Evolutionary conservation across 2,797 vertebrate genomes (phyloP), one percentile per base, ranked within the genome.

Genomic region (Lacerta bilineata): DNA sequence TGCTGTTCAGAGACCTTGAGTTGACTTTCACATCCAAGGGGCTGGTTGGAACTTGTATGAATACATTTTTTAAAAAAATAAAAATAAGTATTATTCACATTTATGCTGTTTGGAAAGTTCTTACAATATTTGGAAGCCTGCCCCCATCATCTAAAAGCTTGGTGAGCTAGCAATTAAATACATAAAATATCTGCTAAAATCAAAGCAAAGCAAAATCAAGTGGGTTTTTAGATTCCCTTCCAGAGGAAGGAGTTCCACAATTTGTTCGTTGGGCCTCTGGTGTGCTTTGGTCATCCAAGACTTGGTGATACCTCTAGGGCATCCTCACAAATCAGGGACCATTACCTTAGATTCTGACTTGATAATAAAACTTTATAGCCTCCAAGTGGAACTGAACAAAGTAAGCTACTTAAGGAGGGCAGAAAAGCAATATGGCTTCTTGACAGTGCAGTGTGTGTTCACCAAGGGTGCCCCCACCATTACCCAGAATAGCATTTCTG

Each of bases 31-130:
- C 55, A 36, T 87, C 9, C 36, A 89, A 39, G 5, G 23, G 77
- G 69, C 80, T 92, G 36, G 64, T 78, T 41, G 83, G 66, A 91
- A 85, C n/a, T 2, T 78, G 50, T 3, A 78, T 43, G 80, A 84
- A 20, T 43, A 92, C 33, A 39, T 29, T n/a, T 43, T 81, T 20
- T 20, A 29, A 81, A 10, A 0, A 8, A 5, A 33, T 33, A 20
- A 82, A 81, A 10, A 0, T 8, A 5, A 10, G 3, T 4, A 20
- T 76, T 87, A 85, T 83, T 64, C 18, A 8, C 23, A 29, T 23
- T 23, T 61, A 29, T 55, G 80, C 11, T 36, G 13, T 79, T 79
- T 87, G 77, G 75, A 79, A 25, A 41, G 20, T 59, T 71, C 59
- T 77, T 82, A 69, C 85, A 61, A 66, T 78, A 78, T 66, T 85